These are phyloP conservation scores for Staurois parvus DNA, from an alignment of 2,797 vertebrate genomes.

Conservation along the genomic window DNA sequence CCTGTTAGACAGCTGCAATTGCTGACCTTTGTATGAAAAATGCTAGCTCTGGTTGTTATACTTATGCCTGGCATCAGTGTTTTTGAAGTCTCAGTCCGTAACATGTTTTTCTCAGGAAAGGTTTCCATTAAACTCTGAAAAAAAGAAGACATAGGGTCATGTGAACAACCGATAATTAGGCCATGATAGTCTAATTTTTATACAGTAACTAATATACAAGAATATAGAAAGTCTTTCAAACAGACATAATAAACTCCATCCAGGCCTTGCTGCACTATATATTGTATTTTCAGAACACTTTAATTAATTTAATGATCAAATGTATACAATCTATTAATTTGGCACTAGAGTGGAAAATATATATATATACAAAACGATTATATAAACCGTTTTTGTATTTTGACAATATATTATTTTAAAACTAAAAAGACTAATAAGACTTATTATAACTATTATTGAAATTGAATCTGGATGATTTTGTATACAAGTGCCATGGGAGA, in stretches of 20 bases:
- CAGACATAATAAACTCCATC: too few relatives aligned
- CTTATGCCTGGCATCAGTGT: too few relatives aligned
- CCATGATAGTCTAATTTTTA: too few relatives aligned
- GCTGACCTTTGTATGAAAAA: too few relatives aligned
- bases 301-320: neutral
- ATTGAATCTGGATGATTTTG: neutral
- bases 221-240: neutral
- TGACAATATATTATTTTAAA: slow-evolving; percentile 32
- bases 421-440: neutral
- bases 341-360: neutral
- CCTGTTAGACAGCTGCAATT: too few relatives aligned
- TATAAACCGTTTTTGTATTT: slow-evolving; percentile 21
- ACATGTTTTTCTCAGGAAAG: too few relatives aligned
- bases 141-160: too few relatives aligned
- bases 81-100: too few relatives aligned
- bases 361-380: slow-evolving; percentile 5
- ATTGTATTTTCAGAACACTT: slow-evolving; percentile 17
- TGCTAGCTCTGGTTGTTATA: too few relatives aligned
- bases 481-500: neutral
- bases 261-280: neutral
- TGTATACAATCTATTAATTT: neutral
- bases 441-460: neutral
- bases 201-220: neutral
- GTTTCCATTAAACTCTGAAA: too few relatives aligned
- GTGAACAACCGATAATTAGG: too few relatives aligned